Evolutionary conservation across 1,140 invertebrate species (phyloP).

Genomic region (Trichoplusia ni): DNA sequence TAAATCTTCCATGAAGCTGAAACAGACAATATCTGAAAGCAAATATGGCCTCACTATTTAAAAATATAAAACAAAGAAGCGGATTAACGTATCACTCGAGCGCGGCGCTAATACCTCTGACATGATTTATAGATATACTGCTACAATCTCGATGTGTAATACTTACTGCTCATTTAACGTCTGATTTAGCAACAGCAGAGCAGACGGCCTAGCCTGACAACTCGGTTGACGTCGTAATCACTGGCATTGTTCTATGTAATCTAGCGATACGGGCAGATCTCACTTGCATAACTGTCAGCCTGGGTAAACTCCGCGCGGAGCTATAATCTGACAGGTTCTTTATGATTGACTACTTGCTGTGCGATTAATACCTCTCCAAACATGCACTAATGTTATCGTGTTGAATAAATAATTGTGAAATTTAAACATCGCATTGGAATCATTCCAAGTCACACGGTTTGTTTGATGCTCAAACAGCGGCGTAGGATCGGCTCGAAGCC

Average conservation of each 20-base stretch:
- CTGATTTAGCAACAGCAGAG: conserved; percentile 68
- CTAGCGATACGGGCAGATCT: conserved; percentile 66
- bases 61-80: conserved; percentile 77
- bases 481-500: conserved; percentile 24
- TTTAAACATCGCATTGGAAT: conserved; percentile 49
- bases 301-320: conserved; percentile 59
- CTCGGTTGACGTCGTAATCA: conserved; percentile 73
- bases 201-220: conserved; percentile 56
- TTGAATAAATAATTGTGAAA: conserved; percentile 60
- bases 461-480: conserved; percentile 39
- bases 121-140: conserved; percentile 68
- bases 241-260: conserved; percentile 74
- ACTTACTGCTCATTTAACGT: conserved; percentile 66
- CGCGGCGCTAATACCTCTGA: conserved; percentile 61
- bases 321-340: conserved; percentile 68
- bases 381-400: conserved; percentile 52
- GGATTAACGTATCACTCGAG: conserved; percentile 76
- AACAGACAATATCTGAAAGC: conserved; percentile 76
- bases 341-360: conserved; percentile 61
- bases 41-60: conserved; percentile 79
- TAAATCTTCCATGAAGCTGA: conserved; percentile 71
- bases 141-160: conserved; percentile 63
- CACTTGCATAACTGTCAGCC: conserved; percentile 71
- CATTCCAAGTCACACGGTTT: conserved; percentile 41
- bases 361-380: conserved; percentile 59